Percentiles rank a stretch among this genome's conserved stretches.
These are phyloP conservation scores for Eilema sororculum DNA, from an alignment of 2,888 invertebrate species.

Conservation along the genomic window DNA sequence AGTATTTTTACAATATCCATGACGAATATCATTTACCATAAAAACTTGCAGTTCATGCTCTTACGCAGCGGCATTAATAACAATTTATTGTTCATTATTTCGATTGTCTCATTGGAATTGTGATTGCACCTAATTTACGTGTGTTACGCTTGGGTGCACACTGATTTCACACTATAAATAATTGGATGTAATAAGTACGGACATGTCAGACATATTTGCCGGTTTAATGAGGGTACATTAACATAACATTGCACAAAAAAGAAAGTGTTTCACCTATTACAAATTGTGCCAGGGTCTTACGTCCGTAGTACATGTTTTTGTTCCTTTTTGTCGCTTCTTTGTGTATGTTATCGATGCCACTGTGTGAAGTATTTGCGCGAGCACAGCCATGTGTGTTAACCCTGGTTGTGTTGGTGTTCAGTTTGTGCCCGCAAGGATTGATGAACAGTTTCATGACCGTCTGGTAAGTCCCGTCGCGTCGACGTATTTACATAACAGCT, in stretches of 20 bases:
- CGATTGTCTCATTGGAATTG: constrained; percentile 42
- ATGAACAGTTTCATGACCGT: constrained; percentile 96
- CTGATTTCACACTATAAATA: constrained; percentile 55
- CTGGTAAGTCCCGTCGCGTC: constrained; percentile 90
- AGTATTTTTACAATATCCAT: constrained; percentile 66
- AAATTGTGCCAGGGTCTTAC: constrained; percentile 12
- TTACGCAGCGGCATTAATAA: constrained; percentile 81
- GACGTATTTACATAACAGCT: constrained; percentile 57
- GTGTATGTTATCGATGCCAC: constrained; percentile 70
- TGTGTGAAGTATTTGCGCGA: constrained; percentile 64
- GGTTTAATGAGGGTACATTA: constrained; percentile 19
- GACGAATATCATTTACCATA: constrained; percentile 73
- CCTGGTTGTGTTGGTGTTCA: constrained; percentile 89
- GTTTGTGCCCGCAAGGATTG: constrained; percentile 95
- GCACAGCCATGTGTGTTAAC: constrained; percentile 78
- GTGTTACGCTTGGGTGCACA: constrained; percentile 63
- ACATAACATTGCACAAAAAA: constrained; percentile 20
- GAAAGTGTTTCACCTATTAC: constrained; percentile 18
- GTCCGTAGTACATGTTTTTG: constrained; percentile 13
- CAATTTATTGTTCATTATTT: constrained; percentile 65
- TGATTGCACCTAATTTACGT: constrained; percentile 60
- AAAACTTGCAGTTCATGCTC: constrained; percentile 76
- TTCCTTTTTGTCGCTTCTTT: constrained; percentile 27
- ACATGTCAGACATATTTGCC: constrained; percentile 22
- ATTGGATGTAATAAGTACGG: constrained; percentile 44